These are phyloP conservation scores for Andrena cerasifolii DNA, from an alignment of 1,140 invertebrate species.

Conservation along the genomic window DNA sequence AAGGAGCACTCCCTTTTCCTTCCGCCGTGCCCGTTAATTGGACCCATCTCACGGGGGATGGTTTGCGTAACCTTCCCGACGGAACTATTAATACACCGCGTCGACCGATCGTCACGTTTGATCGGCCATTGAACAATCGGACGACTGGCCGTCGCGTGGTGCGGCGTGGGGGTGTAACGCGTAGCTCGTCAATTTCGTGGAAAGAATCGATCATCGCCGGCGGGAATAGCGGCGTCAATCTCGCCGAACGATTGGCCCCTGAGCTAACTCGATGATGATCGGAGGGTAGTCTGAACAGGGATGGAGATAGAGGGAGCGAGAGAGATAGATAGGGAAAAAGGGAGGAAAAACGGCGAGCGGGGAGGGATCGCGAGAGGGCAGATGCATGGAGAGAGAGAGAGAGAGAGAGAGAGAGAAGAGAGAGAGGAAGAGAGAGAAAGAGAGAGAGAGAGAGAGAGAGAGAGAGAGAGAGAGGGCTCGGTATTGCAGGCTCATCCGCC, in stretches of 20 bases:
- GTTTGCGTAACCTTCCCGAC: slow-evolving; percentile 29
- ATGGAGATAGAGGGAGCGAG: neutral
- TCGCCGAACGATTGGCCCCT: slow-evolving; percentile 53
- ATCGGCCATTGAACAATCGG: slow-evolving; percentile 37
- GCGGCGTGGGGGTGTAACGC: too few species aligned
- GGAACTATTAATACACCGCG: slow-evolving; percentile 27
- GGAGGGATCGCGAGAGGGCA: neutral
- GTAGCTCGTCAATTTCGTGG: slow-evolving; percentile 53
- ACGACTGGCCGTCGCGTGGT: neutral
- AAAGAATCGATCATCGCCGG: slow-evolving; percentile 61
- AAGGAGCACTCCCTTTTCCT: too few species aligned
- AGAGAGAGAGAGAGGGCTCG: slow-evolving; percentile 39
- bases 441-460: slow-evolving; percentile 1
- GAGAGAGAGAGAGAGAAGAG: neutral
- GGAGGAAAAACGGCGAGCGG: slow-evolving; percentile 3
- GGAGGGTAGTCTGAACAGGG: neutral
- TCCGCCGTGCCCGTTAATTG: slow-evolving; percentile 8
- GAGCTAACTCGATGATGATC: slow-evolving; percentile 64
- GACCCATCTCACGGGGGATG: neutral
- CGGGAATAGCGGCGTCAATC: slow-evolving; percentile 46
- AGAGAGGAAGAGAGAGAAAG: neutral
- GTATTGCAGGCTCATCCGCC: slow-evolving; percentile 76
- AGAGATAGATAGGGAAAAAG: neutral
- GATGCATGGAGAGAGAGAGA: slow-evolving; percentile 3
- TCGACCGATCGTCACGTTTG: neutral